Evolutionary conservation across 92 coral and sea anemone species (phyloP), one percentile per base, ranked within the genome.

Genomic region (Palythoa heliodiscus): DNA sequence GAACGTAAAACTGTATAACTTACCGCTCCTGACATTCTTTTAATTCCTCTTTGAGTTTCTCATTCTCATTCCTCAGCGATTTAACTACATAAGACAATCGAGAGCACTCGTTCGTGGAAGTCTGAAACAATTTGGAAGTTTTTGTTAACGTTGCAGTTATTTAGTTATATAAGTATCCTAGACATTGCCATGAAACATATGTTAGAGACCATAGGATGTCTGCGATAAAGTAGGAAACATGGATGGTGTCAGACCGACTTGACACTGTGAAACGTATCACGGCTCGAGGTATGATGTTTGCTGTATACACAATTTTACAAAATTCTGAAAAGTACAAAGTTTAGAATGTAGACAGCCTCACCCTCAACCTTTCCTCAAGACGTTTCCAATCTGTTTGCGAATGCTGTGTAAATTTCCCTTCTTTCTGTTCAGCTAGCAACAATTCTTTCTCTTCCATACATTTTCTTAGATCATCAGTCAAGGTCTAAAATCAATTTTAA

Each of bases 61-160:
- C 98, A 64, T 91, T 94, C 71, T 95, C 94, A 19, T 89, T 87
- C 47, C 96, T 91, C 39, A 92, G 64, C 5, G 96, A 82, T 83
- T 95, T 96, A 14, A 95, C 93, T 48, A 86, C 73, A 40, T 87
- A 87, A 5, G 95, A 92, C 52, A 96, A 77, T n/a, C 99, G 93
- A 69, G 95, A 89, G 72, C 95, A 86, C 83, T 96, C 99, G 81
- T 74, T 92, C 3, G 97, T 77, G 0, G 99, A 82, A 2, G 74
- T 61, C 96, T 93, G 77, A 35, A 47, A 78, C 1, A 67, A 67
- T 7, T 20, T 9, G 39, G 11, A 66, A 6, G 0, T 66, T 14
- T 22, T 22, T 11, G 37, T 1, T 11, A 58, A 11, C 17, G 17
- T 15, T 19, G 64, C 5, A 58, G 12, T 19, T 58, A 58, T 58